Evolutionary conservation across 2,113 vertebrate species (phyloP).

Genomic region (Aspidoscelis tigris): DNA sequence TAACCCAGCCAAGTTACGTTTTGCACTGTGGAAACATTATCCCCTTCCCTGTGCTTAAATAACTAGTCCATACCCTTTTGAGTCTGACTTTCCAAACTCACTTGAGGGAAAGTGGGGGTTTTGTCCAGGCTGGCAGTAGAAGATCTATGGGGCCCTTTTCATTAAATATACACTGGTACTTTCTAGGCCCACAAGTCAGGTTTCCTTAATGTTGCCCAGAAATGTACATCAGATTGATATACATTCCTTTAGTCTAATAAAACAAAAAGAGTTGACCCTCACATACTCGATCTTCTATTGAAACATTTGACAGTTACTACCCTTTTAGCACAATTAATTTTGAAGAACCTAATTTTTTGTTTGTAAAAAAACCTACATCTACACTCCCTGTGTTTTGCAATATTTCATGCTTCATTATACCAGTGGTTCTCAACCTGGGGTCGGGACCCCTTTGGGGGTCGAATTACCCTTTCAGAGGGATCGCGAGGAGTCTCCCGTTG

Average conservation of each 20-base stretch:
- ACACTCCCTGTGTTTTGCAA: not conserved
- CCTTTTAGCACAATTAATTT: not conserved
- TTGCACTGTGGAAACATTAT: slow-evolving; percentile 15
- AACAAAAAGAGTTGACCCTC: not conserved
- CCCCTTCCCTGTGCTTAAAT: not conserved
- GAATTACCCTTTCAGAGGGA: too few relatives aligned
- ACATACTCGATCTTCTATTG: not conserved
- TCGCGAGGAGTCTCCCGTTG: too few relatives aligned
- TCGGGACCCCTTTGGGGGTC: too few relatives aligned
- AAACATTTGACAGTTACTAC: not conserved
- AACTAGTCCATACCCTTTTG: not conserved
- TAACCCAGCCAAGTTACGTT: not conserved
- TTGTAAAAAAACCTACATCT: not conserved
- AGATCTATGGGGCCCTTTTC: not conserved
- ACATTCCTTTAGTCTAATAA: slow-evolving; percentile 8
- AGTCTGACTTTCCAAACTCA: slow-evolving; percentile 14
- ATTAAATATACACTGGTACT: not conserved
- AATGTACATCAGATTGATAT: not conserved
- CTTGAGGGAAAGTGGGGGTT: slow-evolving; percentile 8
- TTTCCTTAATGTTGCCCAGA: slow-evolving; percentile 6
- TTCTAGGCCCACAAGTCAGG: not conserved
- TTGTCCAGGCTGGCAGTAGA: not conserved
- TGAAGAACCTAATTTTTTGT: not conserved
- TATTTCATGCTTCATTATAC: not conserved
- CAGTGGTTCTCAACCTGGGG: too few relatives aligned